phyloP scores from a whole-genome alignment of 2,888 invertebrate species.

The Cataglyphis livida region DNA sequence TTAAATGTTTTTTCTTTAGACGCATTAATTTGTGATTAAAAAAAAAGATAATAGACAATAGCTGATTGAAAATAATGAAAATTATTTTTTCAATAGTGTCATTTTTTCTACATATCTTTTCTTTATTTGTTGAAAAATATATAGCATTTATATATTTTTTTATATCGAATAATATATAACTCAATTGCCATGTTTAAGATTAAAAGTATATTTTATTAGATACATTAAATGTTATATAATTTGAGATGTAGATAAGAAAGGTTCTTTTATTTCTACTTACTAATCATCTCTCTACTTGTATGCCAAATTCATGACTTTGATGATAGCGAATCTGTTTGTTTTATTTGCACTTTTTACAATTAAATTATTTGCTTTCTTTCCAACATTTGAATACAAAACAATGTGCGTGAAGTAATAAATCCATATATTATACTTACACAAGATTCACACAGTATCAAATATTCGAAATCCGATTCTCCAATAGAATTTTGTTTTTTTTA shows the following conservation, averaged over 20 bases:
- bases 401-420: neutral
- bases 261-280: neutral
- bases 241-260: neutral
- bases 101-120: conserved; percentile 72
- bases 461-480: neutral
- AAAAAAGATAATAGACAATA: conserved; percentile 73
- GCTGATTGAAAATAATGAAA: conserved; percentile 79
- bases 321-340: neutral
- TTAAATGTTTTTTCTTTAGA: conserved; percentile 76
- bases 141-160: conserved; percentile 26
- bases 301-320: neutral
- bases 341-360: neutral
- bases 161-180: neutral
- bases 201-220: neutral
- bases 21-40: conserved; percentile 76
- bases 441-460: neutral
- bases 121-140: conserved; percentile 4
- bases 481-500: neutral
- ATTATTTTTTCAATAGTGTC: conserved; percentile 83
- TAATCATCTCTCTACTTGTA: neutral
- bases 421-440: neutral
- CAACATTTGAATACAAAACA: neutral
- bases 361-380: neutral
- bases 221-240: neutral
- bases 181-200: neutral